These are phyloP conservation scores for Eristalis tenax DNA, from an alignment of 2,888 invertebrate genomes.

Conservation along the genomic window DNA sequence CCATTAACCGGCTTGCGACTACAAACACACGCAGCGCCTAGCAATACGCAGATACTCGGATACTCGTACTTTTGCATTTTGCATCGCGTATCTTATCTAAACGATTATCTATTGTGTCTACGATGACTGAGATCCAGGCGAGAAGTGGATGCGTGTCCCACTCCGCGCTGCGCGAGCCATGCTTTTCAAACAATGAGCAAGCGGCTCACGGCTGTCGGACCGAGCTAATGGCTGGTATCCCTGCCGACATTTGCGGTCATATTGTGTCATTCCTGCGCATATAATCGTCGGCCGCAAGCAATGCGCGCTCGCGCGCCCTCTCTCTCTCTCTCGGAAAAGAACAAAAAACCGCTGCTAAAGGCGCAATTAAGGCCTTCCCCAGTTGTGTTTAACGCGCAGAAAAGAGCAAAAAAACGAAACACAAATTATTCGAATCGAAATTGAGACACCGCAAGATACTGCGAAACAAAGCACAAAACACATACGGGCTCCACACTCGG, in stretches of 20 bases:
- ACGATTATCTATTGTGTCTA: constrained; percentile 70
- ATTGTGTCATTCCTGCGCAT: constrained; percentile 60
- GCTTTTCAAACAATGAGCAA: neutral
- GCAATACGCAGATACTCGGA: constrained; percentile 46
- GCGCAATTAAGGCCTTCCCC: constrained; percentile 62
- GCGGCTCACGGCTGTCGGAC: neutral
- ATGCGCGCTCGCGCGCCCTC: neutral
- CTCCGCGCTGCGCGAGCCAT: constrained; percentile 6
- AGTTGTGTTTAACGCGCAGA: constrained; percentile 16
- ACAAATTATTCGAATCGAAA: constrained; percentile 54
- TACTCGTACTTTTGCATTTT: constrained; percentile 37
- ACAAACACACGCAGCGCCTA: constrained; percentile 20
- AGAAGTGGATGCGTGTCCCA: constrained; percentile 27
- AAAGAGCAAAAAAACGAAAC: neutral
- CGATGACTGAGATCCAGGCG: constrained; percentile 54
- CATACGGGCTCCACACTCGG: constrained; percentile 7
- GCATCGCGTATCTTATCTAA: constrained; percentile 67
- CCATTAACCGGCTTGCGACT: constrained; percentile 45
- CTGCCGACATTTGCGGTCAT: constrained; percentile 48
- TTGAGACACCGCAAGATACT: constrained; percentile 56
- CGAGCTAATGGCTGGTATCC: neutral
- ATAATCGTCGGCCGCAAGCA: constrained; percentile 20
- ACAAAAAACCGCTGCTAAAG: constrained; percentile 33
- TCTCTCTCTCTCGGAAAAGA: neutral
- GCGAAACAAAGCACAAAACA: constrained; percentile 33